Conservation (phyloP, 1,140 invertebrate species). For the Drosophila chauvacae region DNA sequence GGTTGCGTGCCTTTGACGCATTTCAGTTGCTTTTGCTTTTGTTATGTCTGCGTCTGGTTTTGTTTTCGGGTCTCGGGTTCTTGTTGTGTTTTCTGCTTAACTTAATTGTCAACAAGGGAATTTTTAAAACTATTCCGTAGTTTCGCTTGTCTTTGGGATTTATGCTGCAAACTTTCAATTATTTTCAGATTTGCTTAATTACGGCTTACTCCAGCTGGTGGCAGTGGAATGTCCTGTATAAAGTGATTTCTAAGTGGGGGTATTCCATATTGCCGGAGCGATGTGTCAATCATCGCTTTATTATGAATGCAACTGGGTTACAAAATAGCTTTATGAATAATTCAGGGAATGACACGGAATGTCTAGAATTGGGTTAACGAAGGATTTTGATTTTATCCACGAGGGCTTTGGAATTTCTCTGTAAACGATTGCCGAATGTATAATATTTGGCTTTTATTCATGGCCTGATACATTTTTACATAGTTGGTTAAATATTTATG, state of each 20-base stretch:
- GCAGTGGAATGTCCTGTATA: slow-evolving; percentile 27
- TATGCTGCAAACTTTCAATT: slow-evolving; percentile 76
- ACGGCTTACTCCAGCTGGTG: slow-evolving; percentile 8
- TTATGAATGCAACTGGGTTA: slow-evolving; percentile 54
- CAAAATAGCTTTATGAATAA: slow-evolving; percentile 31
- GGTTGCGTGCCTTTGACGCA: slow-evolving; percentile 76
- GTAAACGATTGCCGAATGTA: background rate
- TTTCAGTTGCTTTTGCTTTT: slow-evolving; percentile 50
- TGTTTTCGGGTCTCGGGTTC: slow-evolving; percentile 29
- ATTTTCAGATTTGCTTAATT: slow-evolving; percentile 81
- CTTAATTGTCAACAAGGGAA: slow-evolving; percentile 82
- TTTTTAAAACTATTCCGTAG: slow-evolving; percentile 73
- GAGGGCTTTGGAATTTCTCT: background rate
- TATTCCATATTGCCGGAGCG: slow-evolving; percentile 12
- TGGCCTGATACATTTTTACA: background rate
- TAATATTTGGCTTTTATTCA: background rate
- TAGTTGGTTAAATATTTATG: background rate
- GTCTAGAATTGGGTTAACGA: background rate
- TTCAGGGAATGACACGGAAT: slow-evolving; percentile 19
- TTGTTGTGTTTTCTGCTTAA: slow-evolving; percentile 68
- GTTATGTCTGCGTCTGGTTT: slow-evolving; percentile 40
- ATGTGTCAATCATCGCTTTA: slow-evolving; percentile 60
- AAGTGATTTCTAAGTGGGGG: slow-evolving; percentile 72
- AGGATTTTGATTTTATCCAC: background rate
- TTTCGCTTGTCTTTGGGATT: slow-evolving; percentile 63